Percentiles rank a stretch among this genome's conserved stretches.
Conservation (phyloP, 2,888 invertebrate genomes). For the Pherbina coryleti region DNA sequence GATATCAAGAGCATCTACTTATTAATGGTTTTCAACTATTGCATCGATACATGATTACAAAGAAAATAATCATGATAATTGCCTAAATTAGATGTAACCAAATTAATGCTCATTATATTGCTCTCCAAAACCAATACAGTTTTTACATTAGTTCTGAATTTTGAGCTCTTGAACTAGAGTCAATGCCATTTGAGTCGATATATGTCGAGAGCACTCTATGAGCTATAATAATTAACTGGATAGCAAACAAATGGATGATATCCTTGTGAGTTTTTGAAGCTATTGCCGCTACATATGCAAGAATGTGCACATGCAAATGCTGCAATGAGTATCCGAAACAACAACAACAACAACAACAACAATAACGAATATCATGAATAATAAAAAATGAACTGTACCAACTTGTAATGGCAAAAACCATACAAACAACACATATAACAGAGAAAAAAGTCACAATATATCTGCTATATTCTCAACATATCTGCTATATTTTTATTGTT, state of each 20-base stretch:
- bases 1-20: too few relatives aligned
- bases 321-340: background rate
- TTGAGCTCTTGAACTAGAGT: too few relatives aligned
- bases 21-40: too few relatives aligned
- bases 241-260: background rate
- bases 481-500: conserved; percentile 20
- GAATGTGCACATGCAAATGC: background rate
- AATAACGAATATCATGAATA: conserved; percentile 9
- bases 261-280: background rate
- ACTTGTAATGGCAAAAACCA: background rate
- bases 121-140: too few relatives aligned
- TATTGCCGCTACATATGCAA: conserved; percentile 7
- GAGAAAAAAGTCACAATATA: background rate
- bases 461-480: background rate
- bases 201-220: too few relatives aligned
- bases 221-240: too few relatives aligned
- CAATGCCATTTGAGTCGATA: too few relatives aligned
- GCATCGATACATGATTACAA: too few relatives aligned
- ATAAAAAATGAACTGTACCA: background rate
- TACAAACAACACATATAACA: background rate
- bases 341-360: background rate
- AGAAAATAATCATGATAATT: too few relatives aligned
- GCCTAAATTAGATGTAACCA: too few relatives aligned
- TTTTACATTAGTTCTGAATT: too few relatives aligned
- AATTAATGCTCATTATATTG: too few relatives aligned